A percentile compares a stretch with the other conserved stretches of the same genome.
Evolutionary conservation across 2,113 vertebrate species (phyloP).

Genomic region (Rostratula benghalensis): DNA sequence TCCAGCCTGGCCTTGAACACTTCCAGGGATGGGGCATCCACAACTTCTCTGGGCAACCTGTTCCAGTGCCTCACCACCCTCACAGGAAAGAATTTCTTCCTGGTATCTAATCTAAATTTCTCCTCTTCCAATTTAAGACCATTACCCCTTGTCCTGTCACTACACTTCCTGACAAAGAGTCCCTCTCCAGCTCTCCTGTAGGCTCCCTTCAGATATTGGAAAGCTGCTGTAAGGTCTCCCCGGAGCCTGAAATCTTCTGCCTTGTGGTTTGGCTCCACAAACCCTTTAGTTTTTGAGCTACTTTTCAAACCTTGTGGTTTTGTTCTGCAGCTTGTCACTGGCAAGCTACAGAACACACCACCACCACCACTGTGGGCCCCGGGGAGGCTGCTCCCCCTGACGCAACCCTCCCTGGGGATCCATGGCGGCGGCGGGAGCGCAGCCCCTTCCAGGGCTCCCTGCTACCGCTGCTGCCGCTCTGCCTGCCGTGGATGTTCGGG

Average conservation of each 20-base stretch:
- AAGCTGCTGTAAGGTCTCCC: too few species aligned
- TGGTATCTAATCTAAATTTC: too few species aligned
- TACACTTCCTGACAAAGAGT: too few species aligned
- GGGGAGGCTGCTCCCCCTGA: not conserved
- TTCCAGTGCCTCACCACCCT: too few species aligned
- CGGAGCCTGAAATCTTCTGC: not conserved
- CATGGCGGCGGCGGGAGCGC: fast-evolving
- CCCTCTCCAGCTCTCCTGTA: too few species aligned
- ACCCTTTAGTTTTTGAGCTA: not conserved
- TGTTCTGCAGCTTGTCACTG: not conserved
- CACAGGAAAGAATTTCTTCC: too few species aligned
- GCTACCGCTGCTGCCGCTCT: not conserved
- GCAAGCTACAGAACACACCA: not conserved
- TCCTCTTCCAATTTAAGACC: too few species aligned
- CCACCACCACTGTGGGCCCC: not conserved
- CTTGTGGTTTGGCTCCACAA: not conserved
- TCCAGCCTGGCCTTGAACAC: too few species aligned
- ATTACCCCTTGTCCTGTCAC: too few species aligned
- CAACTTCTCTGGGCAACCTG: too few species aligned
- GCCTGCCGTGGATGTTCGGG: not conserved
- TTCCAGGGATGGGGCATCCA: too few species aligned
- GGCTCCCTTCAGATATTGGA: too few species aligned
- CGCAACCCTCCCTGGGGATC: not conserved
- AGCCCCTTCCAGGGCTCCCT: not conserved
- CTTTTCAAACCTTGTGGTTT: not conserved